Evolutionary conservation across 2,797 vertebrate genomes (phyloP), one percentile per base, ranked within the genome.

Genomic region (Poliocrania exsul): DNA sequence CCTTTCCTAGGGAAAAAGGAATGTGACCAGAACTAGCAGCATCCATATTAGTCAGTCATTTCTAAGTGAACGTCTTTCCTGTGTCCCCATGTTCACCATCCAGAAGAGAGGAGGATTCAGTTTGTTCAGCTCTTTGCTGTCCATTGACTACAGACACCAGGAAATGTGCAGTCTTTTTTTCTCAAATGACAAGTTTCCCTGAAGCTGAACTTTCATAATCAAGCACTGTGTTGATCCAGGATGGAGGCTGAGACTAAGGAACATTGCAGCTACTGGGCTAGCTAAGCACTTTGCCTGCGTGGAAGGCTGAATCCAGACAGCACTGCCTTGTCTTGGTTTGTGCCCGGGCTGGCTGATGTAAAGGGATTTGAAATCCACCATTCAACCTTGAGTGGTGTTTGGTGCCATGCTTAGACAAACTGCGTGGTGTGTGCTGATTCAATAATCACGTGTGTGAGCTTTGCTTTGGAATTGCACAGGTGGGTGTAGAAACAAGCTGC

Each of bases 11-110:
- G 20, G 11, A n/a, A 91, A 79, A 75, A 44, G 4, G 24, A 78
- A 90, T 20, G 28, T 66, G 16, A 46, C 61, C 8, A 64, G 49
- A 89, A 53, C 11, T 33, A 74, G 13, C 25, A 67, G 14, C 5
- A 8, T 47, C 46, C 8, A 2, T 77, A 64, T 49, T 69, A 66
- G 14, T 31, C 79, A 10, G 14, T 70, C 3, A 1, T 60, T 88
- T 9, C n/a, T 31, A 12, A 4, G 9, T 65, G 65, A 78, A 90
- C 28, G 56, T 24, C 3, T 71, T 81, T 57, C 53, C 8, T 73
- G 6, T 35, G 7, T 66, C 37, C 1, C 1, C 5, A 1, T 16
- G 11, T n/a, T 86, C 3, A 0, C 23, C 10, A 37, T 25, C 2
- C 14, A 60, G 33, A 75, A 38, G n/a, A 88, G 10, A 81, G 15